A percentile compares a stretch with the other conserved stretches of the same genome.
Conservation (phyloP, 2,113 vertebrate genomes). For the Aldabrachelys gigantea region DNA sequence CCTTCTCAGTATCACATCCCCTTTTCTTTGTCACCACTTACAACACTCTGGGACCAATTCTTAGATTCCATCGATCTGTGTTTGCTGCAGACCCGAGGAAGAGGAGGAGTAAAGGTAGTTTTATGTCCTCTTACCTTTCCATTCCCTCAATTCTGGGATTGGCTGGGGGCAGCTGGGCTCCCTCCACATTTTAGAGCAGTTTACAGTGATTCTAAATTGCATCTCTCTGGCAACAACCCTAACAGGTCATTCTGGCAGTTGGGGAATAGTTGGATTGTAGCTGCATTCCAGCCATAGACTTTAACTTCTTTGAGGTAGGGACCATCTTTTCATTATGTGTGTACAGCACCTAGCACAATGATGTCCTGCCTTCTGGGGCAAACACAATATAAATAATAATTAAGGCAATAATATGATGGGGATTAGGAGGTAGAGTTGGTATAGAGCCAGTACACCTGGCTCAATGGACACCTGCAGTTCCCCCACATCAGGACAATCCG, state of each 20-base stretch:
- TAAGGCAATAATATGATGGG: neutral
- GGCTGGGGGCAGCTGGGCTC: neutral
- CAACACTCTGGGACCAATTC: neutral
- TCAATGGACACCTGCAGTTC: neutral
- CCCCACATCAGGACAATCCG: neutral
- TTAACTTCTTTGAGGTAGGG: neutral
- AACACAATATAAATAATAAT: neutral
- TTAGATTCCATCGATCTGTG: neutral
- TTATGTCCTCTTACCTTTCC: neutral
- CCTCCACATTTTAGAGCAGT: neutral
- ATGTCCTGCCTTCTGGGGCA: neutral
- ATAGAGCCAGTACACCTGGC: neutral
- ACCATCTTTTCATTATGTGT: neutral
- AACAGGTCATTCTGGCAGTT: neutral
- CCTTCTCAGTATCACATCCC: neutral
- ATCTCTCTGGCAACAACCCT: neutral
- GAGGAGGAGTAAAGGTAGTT: neutral
- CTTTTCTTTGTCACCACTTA: neutral
- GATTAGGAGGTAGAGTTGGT: neutral
- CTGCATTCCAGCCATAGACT: neutral
- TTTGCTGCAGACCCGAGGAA: neutral
- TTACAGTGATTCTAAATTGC: neutral
- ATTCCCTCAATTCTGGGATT: neutral
- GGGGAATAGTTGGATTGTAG: neutral
- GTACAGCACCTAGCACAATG: neutral